Conservation (phyloP, 2,888 invertebrate genomes). For the Macrophya alboannulata region DNA sequence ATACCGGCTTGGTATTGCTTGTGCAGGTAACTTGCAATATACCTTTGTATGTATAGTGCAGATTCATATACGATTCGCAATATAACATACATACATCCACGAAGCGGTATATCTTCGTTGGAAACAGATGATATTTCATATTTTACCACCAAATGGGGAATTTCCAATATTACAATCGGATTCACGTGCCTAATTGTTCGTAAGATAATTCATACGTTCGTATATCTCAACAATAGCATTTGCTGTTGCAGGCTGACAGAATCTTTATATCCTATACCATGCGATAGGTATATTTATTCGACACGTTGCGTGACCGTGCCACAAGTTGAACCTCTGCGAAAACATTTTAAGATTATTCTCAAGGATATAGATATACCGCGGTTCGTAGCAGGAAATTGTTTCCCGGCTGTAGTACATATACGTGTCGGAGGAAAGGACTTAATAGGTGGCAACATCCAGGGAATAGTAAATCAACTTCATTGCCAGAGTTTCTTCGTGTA, state of each 20-base stretch:
- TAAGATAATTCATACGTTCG: not conserved
- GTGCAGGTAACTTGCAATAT: not conserved
- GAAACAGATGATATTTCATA: not conserved
- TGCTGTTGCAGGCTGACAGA: not conserved
- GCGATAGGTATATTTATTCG: not conserved
- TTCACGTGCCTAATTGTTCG: not conserved
- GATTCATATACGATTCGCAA: not conserved
- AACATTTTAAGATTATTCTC: slow-evolving; percentile 17
- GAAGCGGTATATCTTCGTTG: too few relatives aligned
- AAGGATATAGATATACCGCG: not conserved
- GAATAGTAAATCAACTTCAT: slow-evolving; percentile 24
- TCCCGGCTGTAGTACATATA: not conserved
- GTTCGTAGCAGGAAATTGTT: not conserved
- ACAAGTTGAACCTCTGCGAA: not conserved
- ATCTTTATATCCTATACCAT: not conserved
- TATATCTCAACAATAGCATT: not conserved
- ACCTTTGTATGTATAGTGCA: not conserved
- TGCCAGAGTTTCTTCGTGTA: not conserved
- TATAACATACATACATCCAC: not conserved
- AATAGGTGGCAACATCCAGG: not conserved
- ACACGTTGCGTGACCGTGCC: not conserved
- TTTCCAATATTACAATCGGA: not conserved
- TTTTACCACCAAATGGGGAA: not conserved
- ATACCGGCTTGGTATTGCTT: not conserved
- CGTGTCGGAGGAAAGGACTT: not conserved